Percentiles rank a stretch among this genome's conserved stretches.
Conservation (phyloP, 2,888 invertebrate species). For the Nasonovia ribisnigri region DNA sequence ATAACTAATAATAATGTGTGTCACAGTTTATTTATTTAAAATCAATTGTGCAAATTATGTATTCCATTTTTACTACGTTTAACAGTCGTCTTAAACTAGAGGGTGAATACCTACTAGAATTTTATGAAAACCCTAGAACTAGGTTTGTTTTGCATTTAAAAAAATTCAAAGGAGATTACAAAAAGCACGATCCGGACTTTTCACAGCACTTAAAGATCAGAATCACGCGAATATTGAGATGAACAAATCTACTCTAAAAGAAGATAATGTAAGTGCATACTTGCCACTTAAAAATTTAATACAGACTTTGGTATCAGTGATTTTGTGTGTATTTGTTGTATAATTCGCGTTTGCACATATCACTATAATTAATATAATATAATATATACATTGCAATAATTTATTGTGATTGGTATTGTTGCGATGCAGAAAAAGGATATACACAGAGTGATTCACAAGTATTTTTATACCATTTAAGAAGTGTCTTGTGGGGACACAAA, state of each 20-base stretch:
- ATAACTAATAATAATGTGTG: background rate
- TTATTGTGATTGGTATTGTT: background rate
- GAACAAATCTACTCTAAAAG: background rate
- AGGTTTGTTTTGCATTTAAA: background rate
- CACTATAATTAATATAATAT: background rate
- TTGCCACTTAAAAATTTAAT: background rate
- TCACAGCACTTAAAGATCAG: background rate
- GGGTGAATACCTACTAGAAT: background rate
- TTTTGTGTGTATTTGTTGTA: background rate
- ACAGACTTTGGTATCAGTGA: background rate
- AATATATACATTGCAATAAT: background rate
- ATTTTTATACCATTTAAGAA: too few relatives aligned
- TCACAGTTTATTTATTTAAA: background rate
- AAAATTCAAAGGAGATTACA: background rate
- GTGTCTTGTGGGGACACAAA: background rate
- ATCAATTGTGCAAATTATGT: background rate
- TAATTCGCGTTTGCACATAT: background rate
- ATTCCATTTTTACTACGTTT: background rate
- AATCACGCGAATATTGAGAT: background rate
- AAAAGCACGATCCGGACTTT: too few relatives aligned
- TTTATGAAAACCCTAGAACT: background rate
- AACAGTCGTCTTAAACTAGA: background rate
- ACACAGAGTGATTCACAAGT: background rate
- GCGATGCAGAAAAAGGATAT: background rate
- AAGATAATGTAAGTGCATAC: background rate